Evolutionary conservation across 37 sponge, comb jelly and placozoan species (phyloP).

Genomic region (Hormiphora californensis): DNA sequence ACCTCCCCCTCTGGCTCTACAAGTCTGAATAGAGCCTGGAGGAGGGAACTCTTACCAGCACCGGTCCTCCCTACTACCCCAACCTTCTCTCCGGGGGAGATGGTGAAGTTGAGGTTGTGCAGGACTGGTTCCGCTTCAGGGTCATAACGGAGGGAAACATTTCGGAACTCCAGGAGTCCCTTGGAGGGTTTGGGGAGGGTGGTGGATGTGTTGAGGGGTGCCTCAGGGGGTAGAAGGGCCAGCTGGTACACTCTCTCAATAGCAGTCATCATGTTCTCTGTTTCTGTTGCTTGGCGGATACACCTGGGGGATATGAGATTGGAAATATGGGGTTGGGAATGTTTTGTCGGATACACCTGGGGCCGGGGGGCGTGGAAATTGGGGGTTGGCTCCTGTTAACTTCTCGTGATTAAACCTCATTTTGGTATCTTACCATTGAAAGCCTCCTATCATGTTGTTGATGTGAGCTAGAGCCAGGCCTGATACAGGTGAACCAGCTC

Average conservation of each 20-base stretch:
- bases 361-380: no score
- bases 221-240: constrained; percentile 44
- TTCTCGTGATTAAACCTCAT: no score
- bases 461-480: constrained; percentile 8
- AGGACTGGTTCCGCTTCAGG: neutral
- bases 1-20: constrained; percentile 76
- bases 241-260: constrained; percentile 28
- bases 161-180: constrained; percentile 41
- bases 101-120: neutral
- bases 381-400: no score
- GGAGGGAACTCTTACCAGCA: constrained; percentile 44
- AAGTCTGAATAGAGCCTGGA: constrained; percentile 73
- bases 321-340: no score
- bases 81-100: constrained; percentile 49
- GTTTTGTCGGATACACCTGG: no score
- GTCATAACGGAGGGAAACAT: constrained; percentile 12
- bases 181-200: neutral
- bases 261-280: constrained; percentile 46
- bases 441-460: constrained; percentile 48
- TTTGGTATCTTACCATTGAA: no score
- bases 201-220: neutral
- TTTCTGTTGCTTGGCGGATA: no score
- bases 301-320: no score
- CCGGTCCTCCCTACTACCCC: constrained; percentile 55
- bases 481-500: neutral